A percentile compares a stretch with the other conserved stretches of the same genome.
These are phyloP conservation scores for Anadara kagoshimensis DNA, from an alignment of 1,140 invertebrate genomes.

Conservation along the genomic window DNA sequence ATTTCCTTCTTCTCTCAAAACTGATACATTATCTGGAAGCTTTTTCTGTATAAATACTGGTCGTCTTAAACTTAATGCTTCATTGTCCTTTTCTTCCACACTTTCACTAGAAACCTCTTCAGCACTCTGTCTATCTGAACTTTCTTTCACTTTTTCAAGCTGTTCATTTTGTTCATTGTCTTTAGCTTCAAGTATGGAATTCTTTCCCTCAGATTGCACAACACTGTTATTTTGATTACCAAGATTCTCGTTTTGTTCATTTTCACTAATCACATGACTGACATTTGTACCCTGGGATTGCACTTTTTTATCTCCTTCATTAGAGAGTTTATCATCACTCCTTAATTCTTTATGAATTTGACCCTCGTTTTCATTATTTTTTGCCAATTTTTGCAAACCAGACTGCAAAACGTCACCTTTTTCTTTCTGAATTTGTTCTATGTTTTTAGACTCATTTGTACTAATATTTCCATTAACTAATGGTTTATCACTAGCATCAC, in stretches of 20 bases:
- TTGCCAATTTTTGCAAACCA: no score
- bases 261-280: no score
- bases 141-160: neutral
- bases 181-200: neutral
- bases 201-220: no score
- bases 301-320: no score
- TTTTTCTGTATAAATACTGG: conserved; percentile 53
- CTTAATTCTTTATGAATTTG: no score
- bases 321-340: no score
- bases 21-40: conserved; percentile 42
- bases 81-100: conserved; percentile 7
- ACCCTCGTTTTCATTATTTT: no score
- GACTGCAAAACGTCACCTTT: no score
- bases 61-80: conserved; percentile 18
- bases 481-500: neutral
- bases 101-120: neutral
- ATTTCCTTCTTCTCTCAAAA: conserved; percentile 67
- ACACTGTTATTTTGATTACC: no score
- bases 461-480: neutral
- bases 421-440: neutral
- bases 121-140: neutral
- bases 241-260: no score
- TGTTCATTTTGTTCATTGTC: conserved; percentile 26
- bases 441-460: neutral
- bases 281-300: no score